Conservation (phyloP, 2,888 invertebrate genomes). For the Esperia sulphurella region DNA sequence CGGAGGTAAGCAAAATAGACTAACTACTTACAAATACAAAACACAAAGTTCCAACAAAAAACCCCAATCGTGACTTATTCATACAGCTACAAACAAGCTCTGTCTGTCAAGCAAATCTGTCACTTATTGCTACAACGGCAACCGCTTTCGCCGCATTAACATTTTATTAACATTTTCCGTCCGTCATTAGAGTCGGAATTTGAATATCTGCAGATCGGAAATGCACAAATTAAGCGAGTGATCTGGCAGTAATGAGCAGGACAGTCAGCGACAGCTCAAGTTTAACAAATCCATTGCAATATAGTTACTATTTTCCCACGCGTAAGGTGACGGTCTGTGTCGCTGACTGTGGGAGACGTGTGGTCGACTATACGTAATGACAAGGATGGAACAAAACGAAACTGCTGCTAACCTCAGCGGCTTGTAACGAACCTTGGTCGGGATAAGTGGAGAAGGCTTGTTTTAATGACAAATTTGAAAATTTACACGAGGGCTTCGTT, state of each 20-base stretch:
- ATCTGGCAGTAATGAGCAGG: conserved; percentile 74
- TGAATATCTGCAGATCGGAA: conserved; percentile 78
- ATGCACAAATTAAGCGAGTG: conserved; percentile 79
- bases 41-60: conserved; percentile 46
- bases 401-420: conserved; percentile 66
- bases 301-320: neutral
- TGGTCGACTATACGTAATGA: conserved; percentile 49
- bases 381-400: conserved; percentile 68
- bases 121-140: conserved; percentile 65
- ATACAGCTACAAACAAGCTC: conserved; percentile 66
- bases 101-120: conserved; percentile 77
- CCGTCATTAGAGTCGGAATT: conserved; percentile 76
- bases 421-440: conserved; percentile 45
- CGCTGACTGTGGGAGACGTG: too few species aligned
- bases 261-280: neutral
- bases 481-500: too few species aligned
- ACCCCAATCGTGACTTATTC: conserved; percentile 72
- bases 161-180: conserved; percentile 77
- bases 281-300: neutral
- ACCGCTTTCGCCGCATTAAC: conserved; percentile 73
- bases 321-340: neutral
- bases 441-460: conserved; percentile 37
- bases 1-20: conserved; percentile 7
- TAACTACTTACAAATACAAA: conserved; percentile 2
- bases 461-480: too few species aligned